These are phyloP conservation scores for Shargacucullia verbasci DNA, from an alignment of 2,888 invertebrate genomes.

Conservation along the genomic window DNA sequence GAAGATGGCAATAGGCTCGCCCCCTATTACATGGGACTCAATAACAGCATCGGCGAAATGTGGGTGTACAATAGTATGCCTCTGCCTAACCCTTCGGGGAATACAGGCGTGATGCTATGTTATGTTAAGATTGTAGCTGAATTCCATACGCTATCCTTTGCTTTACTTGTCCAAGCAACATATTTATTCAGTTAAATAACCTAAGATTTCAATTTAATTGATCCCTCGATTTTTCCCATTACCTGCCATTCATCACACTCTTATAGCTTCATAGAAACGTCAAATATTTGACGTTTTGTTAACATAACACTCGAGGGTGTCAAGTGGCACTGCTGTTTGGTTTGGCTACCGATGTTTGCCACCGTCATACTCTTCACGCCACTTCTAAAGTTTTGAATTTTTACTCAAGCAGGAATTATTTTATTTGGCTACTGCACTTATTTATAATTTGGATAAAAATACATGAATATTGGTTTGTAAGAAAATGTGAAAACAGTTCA, in stretches of 20 bases:
- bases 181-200: neutral
- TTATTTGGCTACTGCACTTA: neutral
- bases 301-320: slow-evolving; percentile 66
- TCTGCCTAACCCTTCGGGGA: too few species aligned
- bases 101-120: too few species aligned
- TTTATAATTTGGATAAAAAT: too few species aligned
- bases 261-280: slow-evolving; percentile 22
- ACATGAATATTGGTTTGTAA: too few species aligned
- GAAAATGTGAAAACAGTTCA: too few species aligned
- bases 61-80: too few species aligned
- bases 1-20: too few species aligned
- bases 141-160: too few species aligned
- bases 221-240: slow-evolving; percentile 10
- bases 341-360: slow-evolving; percentile 71
- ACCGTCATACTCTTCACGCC: slow-evolving; percentile 1
- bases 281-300: slow-evolving; percentile 64
- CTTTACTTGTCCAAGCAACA: too few species aligned
- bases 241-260: slow-evolving; percentile 18
- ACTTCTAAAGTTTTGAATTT: neutral
- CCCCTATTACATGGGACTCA: too few species aligned
- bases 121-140: too few species aligned
- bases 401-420: neutral
- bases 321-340: slow-evolving; percentile 60
- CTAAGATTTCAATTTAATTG: slow-evolving; percentile 16
- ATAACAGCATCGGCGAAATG: too few species aligned